A percentile compares a stretch with the other conserved stretches of the same genome.
These are phyloP conservation scores for Aspiorhynchus laticeps DNA, from an alignment of 2,113 vertebrate genomes.

Conservation along the genomic window DNA sequence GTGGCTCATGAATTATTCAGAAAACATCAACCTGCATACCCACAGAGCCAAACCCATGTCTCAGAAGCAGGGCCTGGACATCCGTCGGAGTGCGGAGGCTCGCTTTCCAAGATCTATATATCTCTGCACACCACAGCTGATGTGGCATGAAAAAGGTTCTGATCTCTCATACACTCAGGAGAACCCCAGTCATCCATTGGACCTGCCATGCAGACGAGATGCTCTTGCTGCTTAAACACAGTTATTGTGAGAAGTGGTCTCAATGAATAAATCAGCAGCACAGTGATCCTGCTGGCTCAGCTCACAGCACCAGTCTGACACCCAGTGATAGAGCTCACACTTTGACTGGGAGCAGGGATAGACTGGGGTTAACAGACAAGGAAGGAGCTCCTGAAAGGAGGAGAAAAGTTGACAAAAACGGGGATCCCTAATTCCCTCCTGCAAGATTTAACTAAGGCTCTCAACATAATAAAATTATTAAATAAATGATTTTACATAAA, in stretches of 20 bases:
- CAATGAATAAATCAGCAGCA: constrained; percentile 53
- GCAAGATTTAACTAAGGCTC: neutral
- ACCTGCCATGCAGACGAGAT: neutral
- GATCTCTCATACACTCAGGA: constrained; percentile 21
- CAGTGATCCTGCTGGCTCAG: constrained; percentile 1
- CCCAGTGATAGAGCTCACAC: constrained; percentile 22
- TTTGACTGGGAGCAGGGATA: constrained; percentile 8
- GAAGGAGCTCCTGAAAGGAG: neutral
- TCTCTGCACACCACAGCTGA: constrained; percentile 19
- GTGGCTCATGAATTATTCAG: constrained; percentile 56
- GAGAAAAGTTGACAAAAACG: neutral
- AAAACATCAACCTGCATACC: constrained; percentile 32
- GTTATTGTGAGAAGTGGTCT: constrained; percentile 24
- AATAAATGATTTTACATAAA: neutral
- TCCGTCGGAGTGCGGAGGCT: neutral
- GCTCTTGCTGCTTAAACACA: constrained; percentile 40
- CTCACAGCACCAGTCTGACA: constrained; percentile 17
- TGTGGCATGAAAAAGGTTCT: constrained; percentile 28
- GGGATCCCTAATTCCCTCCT: neutral
- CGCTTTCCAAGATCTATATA: constrained; percentile 35
- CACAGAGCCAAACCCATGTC: constrained; percentile 20
- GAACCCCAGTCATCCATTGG: constrained; percentile 14
- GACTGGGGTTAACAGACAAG: neutral
- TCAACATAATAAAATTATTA: neutral
- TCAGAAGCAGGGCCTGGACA: neutral